Base-by-base conservation (phyloP, 2,888 invertebrate genomes). In the Palloptera scutellata region DNA sequence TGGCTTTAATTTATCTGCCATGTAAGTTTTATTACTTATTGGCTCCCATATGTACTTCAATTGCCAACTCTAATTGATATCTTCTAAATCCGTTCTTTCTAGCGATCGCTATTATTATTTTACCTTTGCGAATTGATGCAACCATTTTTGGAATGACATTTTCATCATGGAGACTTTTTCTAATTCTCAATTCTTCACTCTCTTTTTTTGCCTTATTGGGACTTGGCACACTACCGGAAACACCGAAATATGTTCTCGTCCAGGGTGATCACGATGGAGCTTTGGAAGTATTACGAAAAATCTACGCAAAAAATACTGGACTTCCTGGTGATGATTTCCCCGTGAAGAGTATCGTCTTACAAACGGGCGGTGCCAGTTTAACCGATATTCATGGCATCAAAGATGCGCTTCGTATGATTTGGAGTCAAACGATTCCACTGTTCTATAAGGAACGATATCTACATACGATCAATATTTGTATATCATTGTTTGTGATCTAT, bases 81-180 rank as follows among this genome's bases (percentile, higher is more conserved):
- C 1, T n/a, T 1, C 9, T 15, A 43, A 53, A 30, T 30, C 6
- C 30, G 64, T 5, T 43, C 1, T 62, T 81, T 83, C n/a, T 81
- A 89, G 92, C 88, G 61, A 79, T 91, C 67, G 91, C 91, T 8
- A 91, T 91, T 89, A 79, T 88, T 1, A 87, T 93, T 11, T 87
- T 93, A 0, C 93, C 93, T 0, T 74, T 87, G 1, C 82, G 86
- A 5, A 85, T 89, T 74, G 82, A 87, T 0, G 73, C 86, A 3
- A 83, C 86, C 0, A 79, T 87, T 63, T 79, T 90, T 52, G 87
- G 85, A 61, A 85, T 92, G 68, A 79, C 82, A 0, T 89, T 90
- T 78, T 88, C 90, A 45, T 91, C 93, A 0, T 95, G 95, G 95
- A 87, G 94, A 8, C 79, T 93, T 6, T 88, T 93, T 67, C 83